Conservation (phyloP, 2,113 vertebrate species). For the Phyllopteryx taeniolatus region DNA sequence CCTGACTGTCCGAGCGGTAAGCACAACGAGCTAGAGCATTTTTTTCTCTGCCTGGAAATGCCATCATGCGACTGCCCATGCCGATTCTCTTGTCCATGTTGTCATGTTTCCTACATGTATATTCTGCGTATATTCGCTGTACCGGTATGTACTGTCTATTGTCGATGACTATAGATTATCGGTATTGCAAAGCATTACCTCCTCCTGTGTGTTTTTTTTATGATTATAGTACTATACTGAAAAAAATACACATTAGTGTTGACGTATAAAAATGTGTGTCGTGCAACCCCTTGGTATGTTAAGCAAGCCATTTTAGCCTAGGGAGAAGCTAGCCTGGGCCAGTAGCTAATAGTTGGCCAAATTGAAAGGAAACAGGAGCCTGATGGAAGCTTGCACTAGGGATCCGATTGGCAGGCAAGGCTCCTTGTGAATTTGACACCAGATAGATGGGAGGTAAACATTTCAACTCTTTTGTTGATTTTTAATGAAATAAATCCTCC, state of each 20-base stretch:
- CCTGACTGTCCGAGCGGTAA: no score
- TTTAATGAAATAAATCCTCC: not conserved
- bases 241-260: not conserved
- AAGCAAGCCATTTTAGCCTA: not conserved
- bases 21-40: no score
- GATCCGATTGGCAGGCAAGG: not conserved
- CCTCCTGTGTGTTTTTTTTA: not conserved
- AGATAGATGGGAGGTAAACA: no score
- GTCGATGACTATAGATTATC: no score
- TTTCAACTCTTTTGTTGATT: not conserved
- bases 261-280: not conserved
- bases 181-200: not conserved
- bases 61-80: no score
- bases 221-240: not conserved
- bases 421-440: not conserved
- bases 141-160: no score
- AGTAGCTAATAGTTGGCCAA: not conserved
- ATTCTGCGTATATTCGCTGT: no score
- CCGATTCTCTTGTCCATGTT: no score
- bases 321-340: not conserved
- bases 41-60: no score
- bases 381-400: not conserved
- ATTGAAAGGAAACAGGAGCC: not conserved
- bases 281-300: not conserved
- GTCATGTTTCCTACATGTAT: no score